Conservation (phyloP, 2,888 invertebrate species). For the Biston betularia region DNA sequence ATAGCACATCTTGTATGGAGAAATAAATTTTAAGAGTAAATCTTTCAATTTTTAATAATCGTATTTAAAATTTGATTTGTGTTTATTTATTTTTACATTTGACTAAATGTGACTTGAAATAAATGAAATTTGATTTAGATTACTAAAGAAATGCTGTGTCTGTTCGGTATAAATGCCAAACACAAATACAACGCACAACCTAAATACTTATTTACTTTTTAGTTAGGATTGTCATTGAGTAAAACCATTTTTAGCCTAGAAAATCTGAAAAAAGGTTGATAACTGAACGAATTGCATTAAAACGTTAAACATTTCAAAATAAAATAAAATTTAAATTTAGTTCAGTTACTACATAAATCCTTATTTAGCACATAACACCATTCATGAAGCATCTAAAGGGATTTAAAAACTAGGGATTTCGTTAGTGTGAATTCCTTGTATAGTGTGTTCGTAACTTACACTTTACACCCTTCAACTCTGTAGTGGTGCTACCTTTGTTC, state of each 20-base stretch:
- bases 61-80: too few relatives aligned
- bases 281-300: slow-evolving; percentile 22
- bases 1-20: too few relatives aligned
- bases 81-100: too few relatives aligned
- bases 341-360: slow-evolving; percentile 41
- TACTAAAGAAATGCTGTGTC: too few relatives aligned
- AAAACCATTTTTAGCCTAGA: slow-evolving; percentile 30
- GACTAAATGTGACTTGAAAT: too few relatives aligned
- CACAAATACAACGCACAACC: too few relatives aligned
- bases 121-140: too few relatives aligned
- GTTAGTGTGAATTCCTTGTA: slow-evolving; percentile 40
- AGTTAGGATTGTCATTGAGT: background rate
- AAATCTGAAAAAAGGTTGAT: slow-evolving; percentile 15
- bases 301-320: too few relatives aligned
- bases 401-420: slow-evolving; percentile 24
- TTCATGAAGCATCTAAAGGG: slow-evolving; percentile 65
- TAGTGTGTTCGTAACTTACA: slow-evolving; percentile 37
- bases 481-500: slow-evolving; percentile 17
- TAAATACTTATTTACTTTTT: too few relatives aligned
- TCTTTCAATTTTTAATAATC: too few relatives aligned
- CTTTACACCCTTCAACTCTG: slow-evolving; percentile 15
- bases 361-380: slow-evolving; percentile 62
- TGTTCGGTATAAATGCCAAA: too few relatives aligned
- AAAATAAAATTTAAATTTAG: slow-evolving; percentile 10
- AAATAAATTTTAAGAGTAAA: too few relatives aligned